These are phyloP conservation scores for Liopterus haemorrhoidalis DNA, from an alignment of 2,888 invertebrate species.

Conservation along the genomic window DNA sequence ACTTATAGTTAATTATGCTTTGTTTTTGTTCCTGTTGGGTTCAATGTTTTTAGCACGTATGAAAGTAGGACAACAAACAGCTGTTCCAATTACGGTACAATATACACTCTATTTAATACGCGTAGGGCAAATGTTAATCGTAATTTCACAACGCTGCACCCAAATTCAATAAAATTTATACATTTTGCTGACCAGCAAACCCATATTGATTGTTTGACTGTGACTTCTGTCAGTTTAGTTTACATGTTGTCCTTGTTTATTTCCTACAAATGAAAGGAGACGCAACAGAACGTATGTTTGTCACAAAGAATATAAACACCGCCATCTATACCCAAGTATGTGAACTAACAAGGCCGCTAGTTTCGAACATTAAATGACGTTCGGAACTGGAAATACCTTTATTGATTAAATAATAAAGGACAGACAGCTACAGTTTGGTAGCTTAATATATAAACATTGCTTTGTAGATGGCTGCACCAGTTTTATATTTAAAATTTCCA, in stretches of 20 bases:
- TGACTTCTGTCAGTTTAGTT: constrained; percentile 12
- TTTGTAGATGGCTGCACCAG: too few species aligned
- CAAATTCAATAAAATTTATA: constrained; percentile 4
- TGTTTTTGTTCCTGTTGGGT: constrained; percentile 6
- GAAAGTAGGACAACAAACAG: constrained; percentile 11
- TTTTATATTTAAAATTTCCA: too few species aligned
- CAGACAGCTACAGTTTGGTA: too few species aligned
- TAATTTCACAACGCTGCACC: constrained; percentile 3
- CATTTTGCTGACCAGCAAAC: constrained; percentile 11
- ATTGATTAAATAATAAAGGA: too few species aligned
- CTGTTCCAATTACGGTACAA: too few species aligned
- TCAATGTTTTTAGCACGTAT: constrained; percentile 12
- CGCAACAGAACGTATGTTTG: constrained; percentile 12
- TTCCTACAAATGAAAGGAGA: constrained; percentile 14
- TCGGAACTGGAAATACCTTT: too few species aligned
- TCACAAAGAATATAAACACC: background rate
- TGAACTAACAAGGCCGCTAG: too few species aligned
- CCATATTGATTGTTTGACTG: constrained; percentile 21
- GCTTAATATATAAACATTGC: too few species aligned
- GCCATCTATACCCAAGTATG: too few species aligned
- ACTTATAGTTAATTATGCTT: constrained; percentile 1
- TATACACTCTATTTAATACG: too few species aligned
- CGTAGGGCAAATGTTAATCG: constrained; percentile 1
- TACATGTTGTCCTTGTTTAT: constrained; percentile 21
- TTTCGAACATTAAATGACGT: too few species aligned